Evolutionary conservation across 37 sponge, comb jelly and placozoan species (phyloP).

Genomic region (Geodia barretti): DNA sequence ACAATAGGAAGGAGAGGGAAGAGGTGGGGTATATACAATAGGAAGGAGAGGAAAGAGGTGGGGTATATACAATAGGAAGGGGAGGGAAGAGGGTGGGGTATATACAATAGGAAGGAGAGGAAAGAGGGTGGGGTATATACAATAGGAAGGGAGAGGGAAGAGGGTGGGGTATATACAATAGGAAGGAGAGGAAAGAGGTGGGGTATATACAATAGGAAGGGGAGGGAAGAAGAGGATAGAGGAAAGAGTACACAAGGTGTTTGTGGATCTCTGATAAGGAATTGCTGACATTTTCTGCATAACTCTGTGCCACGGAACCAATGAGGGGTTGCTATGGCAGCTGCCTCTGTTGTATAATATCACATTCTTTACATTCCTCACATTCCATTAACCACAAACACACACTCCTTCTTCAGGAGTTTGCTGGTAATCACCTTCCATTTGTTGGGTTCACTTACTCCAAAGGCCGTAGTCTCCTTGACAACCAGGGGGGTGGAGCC

Average conservation of each 20-base stretch:
- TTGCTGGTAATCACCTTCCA: conserved; percentile 95
- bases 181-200: not conserved
- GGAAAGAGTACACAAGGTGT: not conserved
- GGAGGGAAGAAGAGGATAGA: not conserved
- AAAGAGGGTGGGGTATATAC: too few relatives aligned
- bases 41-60: too few relatives aligned
- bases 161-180: not conserved
- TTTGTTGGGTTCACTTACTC: conserved; percentile 96
- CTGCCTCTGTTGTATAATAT: too few relatives aligned
- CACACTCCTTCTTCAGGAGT: conserved; percentile 46
- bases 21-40: too few relatives aligned
- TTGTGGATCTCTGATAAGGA: not conserved
- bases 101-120: too few relatives aligned
- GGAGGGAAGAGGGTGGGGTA: too few relatives aligned
- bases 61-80: too few relatives aligned
- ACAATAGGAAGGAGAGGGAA: too few relatives aligned
- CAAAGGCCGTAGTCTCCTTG: conserved; percentile 30
- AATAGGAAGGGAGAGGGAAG: conserved; percentile 9
- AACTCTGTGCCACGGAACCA: not conserved
- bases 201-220: not conserved
- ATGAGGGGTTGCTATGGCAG: too few relatives aligned
- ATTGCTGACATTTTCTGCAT: not conserved
- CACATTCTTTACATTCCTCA: too few relatives aligned
- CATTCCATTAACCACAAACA: too few relatives aligned
- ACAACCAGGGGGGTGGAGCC: too few relatives aligned